Base-by-base conservation (phyloP, 2,888 invertebrate genomes). In the Drosophila colorata region DNA sequence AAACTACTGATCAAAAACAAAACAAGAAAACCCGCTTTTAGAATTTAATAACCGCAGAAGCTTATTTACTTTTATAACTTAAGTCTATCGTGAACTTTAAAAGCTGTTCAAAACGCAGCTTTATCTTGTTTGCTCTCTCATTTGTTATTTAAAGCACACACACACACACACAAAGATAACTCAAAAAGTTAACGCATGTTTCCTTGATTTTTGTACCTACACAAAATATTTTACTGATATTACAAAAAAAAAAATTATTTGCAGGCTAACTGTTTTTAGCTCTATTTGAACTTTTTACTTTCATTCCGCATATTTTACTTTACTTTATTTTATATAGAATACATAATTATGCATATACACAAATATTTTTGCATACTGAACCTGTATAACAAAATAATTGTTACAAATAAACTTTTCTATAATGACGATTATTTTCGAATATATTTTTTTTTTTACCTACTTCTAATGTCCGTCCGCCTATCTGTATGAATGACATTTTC, bases 351-450 rank as follows among this genome's bases (percentile, higher is more conserved):
- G 43, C 37, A 47, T 53, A 76, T 43, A 60, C 31, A 59, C 38
- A 66, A 59, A 69, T 83, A 87, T 87, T 84, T 87, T 83, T 83
- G 77, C 79, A 83, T 72, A 84, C 63, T 57, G 47, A 60, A 68
- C 64, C 20, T 49, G 57, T 63, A 53, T 56, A 37, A 59, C 57
- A 80, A 59, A 66, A 57, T 46, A 52, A 77, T 77, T 85, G 80
- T 85, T 87, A 81, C 46, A 58, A 75, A 78, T 63, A 61, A 69
- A 81, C 28, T 46, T 74, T 80, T 69, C 63, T 68, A 75, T 66
- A 66, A 74, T 49, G 51, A 63, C 20, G 33, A 48, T 35, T 1
- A 33, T 0, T 33, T 28, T 28, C 9, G 28, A n/a, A n/a, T n/a
- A n/a, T n/a, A n/a, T n/a, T n/a, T n/a, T n/a, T n/a, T n/a, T n/a